A percentile compares a stretch with the other conserved stretches of the same genome.
These are phyloP conservation scores for Formicarius rufipectus DNA, from an alignment of 2,113 vertebrate genomes.

Conservation along the genomic window DNA sequence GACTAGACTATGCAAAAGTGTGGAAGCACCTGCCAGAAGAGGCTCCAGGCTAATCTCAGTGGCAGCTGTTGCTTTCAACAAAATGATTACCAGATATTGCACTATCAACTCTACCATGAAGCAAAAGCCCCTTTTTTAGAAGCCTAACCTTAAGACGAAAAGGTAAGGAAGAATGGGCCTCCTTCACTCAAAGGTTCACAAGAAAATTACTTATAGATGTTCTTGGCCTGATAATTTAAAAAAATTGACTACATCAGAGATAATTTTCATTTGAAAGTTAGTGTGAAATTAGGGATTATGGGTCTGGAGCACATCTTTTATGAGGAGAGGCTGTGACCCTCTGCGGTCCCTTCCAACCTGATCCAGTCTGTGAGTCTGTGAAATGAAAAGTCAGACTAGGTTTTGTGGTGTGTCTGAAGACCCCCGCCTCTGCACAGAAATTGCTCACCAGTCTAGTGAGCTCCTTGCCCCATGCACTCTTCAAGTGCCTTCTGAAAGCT, in stretches of 20 bases:
- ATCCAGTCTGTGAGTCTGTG: background rate
- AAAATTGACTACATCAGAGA: background rate
- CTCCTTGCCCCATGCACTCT: background rate
- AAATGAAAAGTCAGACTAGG: background rate
- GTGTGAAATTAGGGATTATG: background rate
- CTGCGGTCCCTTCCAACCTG: background rate
- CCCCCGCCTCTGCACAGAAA: rapidly evolving
- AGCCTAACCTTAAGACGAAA: background rate
- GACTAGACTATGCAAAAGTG: background rate
- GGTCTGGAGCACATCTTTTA: background rate
- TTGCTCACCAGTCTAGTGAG: background rate
- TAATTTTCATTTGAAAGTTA: background rate
- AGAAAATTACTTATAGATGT: background rate
- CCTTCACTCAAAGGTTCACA: background rate
- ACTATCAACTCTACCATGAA: background rate
- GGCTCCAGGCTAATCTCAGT: background rate
- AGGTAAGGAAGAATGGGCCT: background rate
- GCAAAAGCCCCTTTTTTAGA: background rate
- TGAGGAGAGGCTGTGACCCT: rapidly evolving
- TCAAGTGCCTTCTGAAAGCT: background rate
- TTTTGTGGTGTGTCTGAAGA: background rate
- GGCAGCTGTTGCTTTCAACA: background rate
- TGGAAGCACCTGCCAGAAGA: background rate
- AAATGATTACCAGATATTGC: background rate
- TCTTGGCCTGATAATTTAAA: background rate